phyloP scores from a whole-genome alignment of 2,888 invertebrate species.

The Rhagonycha lutea region DNA sequence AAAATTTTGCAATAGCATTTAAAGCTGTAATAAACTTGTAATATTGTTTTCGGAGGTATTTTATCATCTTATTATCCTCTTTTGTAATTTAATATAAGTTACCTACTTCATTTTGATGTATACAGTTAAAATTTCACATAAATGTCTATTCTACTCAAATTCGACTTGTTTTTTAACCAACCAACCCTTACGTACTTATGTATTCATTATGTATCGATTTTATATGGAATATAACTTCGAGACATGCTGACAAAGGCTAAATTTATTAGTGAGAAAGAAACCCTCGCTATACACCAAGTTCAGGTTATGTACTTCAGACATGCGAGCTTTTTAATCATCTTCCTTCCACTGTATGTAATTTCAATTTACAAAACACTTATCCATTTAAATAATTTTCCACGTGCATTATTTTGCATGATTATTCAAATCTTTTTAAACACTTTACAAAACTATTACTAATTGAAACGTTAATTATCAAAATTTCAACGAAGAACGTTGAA shows the following conservation, averaged over 20 bases:
- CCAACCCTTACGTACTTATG: conserved; percentile 5
- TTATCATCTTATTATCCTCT: neutral
- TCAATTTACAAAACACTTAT: neutral
- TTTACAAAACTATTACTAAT: neutral
- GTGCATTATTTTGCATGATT: neutral
- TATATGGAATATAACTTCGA: conserved; percentile 20
- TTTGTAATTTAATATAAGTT: neutral
- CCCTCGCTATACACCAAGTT: conserved; percentile 10
- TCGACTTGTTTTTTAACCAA: neutral
- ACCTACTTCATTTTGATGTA: neutral
- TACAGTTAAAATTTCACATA: neutral
- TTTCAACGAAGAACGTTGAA: neutral
- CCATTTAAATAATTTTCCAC: neutral
- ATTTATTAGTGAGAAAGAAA: conserved; percentile 22
- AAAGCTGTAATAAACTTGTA: neutral
- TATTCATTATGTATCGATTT: conserved; percentile 12
- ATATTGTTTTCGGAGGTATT: neutral
- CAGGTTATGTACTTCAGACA: conserved; percentile 10
- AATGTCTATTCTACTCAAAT: neutral
- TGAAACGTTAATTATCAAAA: neutral
- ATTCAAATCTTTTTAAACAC: neutral
- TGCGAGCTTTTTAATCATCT: conserved; percentile 12
- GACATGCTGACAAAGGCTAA: conserved; percentile 29
- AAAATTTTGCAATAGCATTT: conserved; percentile 1
- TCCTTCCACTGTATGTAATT: neutral